Evolutionary conservation across 2,888 invertebrate genomes (phyloP).

Genomic region (Nomada fucata): DNA sequence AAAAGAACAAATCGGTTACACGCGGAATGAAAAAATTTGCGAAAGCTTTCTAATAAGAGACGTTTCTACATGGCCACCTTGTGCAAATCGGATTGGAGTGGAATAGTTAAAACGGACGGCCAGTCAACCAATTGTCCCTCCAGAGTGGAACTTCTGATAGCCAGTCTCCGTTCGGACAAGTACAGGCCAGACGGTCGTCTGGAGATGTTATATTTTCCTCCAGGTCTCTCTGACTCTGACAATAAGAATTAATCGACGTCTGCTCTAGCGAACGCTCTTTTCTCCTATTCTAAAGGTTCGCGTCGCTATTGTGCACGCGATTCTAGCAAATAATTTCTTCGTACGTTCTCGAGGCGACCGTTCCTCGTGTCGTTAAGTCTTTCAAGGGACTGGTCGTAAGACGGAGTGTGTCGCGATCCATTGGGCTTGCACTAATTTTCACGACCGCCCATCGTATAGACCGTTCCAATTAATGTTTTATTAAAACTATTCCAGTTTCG

Average conservation of each 20-base stretch:
- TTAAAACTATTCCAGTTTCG: too few relatives aligned
- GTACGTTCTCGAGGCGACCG: conserved; percentile 13
- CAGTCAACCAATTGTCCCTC: conserved; percentile 74
- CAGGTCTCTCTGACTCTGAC: conserved; percentile 73
- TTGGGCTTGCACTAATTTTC: conserved; percentile 52
- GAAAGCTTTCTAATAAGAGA: conserved; percentile 33
- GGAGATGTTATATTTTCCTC: conserved; percentile 73
- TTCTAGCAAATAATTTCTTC: conserved; percentile 55
- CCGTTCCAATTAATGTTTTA: neutral
- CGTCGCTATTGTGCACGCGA: conserved; percentile 30
- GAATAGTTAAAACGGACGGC: conserved; percentile 66
- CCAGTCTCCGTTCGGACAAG: conserved; percentile 62
- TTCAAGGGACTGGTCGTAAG: conserved; percentile 36
- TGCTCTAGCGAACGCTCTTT: conserved; percentile 47
- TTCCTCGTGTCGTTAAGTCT: conserved; percentile 45
- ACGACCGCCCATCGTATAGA: neutral
- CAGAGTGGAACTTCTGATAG: conserved; percentile 74
- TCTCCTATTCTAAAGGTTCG: conserved; percentile 35
- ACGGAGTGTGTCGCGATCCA: conserved; percentile 33
- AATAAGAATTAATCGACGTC: conserved; percentile 79
- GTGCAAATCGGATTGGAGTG: conserved; percentile 60
- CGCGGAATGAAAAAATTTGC: too few relatives aligned
- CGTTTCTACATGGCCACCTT: conserved; percentile 54
- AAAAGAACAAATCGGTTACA: too few relatives aligned
- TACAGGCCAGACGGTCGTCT: conserved; percentile 63